Base-by-base conservation (phyloP, 2,888 invertebrate genomes). In the Aspidiotus rigidus region DNA sequence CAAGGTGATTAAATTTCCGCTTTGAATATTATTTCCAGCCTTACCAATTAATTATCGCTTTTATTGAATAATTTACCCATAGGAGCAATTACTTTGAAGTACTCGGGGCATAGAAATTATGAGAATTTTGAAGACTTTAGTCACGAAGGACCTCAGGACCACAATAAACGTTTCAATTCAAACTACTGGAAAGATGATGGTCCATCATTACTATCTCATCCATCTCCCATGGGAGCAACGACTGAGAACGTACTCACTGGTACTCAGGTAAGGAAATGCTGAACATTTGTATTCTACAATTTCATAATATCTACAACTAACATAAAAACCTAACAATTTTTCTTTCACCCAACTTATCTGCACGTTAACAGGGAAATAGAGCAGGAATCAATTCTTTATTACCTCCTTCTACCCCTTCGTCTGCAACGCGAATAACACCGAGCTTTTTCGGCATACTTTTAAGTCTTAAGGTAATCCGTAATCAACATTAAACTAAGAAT, bases 91-190 rank as follows among this genome's bases (percentile, higher is more conserved):
- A 44, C 57, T 2, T 62, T 62, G 56, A 57, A 63, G 42, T 56
- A 62, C 57, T 59, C 62, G 7, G 69, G 69, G n/a, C 41, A 59
- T 42, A 41, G 40, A 6, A 63, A 59, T 17, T 56, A 55, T 39
- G 53, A 63, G 44, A 69, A 64, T n/a, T 71, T 66, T 0, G 85
- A 86, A 71, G 85, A 86, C 73, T 85, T 85, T 73, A 85, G 85
- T 0, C 85, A 86, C 73, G 86, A 86, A 73, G n/a, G 67, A 49
- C 49, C 40, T 49, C 53, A 59, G 7, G 67, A 67, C 15, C n/a
- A 60, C 15, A 60, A 67, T 13, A 67, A 67, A 67, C 44, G 11
- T 13, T 60, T 28, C 10, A 42, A 44, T 17, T 17, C 39, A 11
- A 66, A 56, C 13, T 66, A 41, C n/a, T 49, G 39, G 5, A 57